phyloP scores from a whole-genome alignment of 2,113 vertebrate genomes.

The Hylia prasina region DNA sequence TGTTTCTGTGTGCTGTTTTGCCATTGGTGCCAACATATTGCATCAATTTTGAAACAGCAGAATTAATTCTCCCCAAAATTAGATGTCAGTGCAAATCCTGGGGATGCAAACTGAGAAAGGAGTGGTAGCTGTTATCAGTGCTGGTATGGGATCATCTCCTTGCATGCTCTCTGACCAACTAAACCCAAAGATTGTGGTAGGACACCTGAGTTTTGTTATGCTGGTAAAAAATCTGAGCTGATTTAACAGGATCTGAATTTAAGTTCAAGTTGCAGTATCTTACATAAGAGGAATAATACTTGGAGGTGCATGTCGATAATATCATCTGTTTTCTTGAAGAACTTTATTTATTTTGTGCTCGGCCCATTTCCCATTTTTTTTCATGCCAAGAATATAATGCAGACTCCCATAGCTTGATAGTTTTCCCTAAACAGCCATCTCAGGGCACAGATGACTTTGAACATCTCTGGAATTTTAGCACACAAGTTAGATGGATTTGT shows the following conservation, averaged over 20 bases:
- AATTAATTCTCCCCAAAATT: neutral
- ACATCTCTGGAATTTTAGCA: slow-evolving; percentile 27
- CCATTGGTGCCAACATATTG: neutral
- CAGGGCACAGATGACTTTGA: slow-evolving; percentile 5
- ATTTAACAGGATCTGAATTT: neutral
- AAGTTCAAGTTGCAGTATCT: neutral
- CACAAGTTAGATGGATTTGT: neutral
- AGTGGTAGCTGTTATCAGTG: neutral
- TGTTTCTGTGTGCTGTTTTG: neutral
- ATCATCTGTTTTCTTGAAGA: neutral
- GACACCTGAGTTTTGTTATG: neutral
- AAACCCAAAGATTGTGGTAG: neutral
- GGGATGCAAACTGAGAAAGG: neutral
- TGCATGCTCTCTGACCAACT: neutral
- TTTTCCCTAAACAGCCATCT: neutral
- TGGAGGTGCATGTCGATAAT: neutral
- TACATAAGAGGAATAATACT: neutral
- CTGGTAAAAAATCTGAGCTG: neutral
- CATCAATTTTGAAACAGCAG: neutral
- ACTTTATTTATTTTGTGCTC: neutral
- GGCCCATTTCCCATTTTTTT: neutral
- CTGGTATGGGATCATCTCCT: neutral
- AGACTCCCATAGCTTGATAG: neutral
- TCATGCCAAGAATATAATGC: neutral
- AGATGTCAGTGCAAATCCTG: neutral